Conservation (phyloP, 2,888 invertebrate species). For the Drosophila prostipennis region DNA sequence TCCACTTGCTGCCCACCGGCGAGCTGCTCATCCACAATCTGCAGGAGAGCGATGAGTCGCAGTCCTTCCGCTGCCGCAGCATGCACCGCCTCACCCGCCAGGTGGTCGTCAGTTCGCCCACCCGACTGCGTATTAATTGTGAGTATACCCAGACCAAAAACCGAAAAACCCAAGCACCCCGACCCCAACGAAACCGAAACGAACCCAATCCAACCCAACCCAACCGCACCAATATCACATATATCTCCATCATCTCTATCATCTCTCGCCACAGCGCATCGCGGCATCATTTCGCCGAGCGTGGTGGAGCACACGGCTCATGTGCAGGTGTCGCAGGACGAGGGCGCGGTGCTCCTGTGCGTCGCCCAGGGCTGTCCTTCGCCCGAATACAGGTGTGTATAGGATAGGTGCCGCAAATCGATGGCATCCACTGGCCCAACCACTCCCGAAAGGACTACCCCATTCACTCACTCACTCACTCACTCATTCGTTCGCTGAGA, state of each 20-base stretch:
- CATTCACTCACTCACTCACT: slow-evolving; percentile 18
- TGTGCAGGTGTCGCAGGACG: slow-evolving; percentile 89
- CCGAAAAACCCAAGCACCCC: slow-evolving; percentile 2
- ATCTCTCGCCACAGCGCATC: slow-evolving; percentile 86
- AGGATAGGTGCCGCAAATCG: slow-evolving; percentile 85
- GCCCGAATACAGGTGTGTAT: slow-evolving; percentile 90
- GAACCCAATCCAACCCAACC: slow-evolving; percentile 4
- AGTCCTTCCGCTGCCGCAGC: slow-evolving; percentile 89
- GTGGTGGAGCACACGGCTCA: slow-evolving; percentile 89
- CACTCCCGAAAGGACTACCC: slow-evolving; percentile 31
- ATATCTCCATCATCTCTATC: slow-evolving; percentile 46
- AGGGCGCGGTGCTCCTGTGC: slow-evolving; percentile 90
- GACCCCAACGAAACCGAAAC: no score
- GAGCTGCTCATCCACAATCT: slow-evolving; percentile 90
- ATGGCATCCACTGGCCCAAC: slow-evolving; percentile 42
- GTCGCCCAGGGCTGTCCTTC: slow-evolving; percentile 92
- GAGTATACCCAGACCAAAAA: slow-evolving; percentile 77
- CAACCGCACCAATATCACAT: slow-evolving; percentile 61
- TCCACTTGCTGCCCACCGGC: slow-evolving; percentile 90
- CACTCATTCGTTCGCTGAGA: slow-evolving; percentile 12
- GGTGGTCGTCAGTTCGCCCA: slow-evolving; percentile 88
- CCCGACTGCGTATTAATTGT: slow-evolving; percentile 89
- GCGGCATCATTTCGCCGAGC: slow-evolving; percentile 89
- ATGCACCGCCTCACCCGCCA: slow-evolving; percentile 90
- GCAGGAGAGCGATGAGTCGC: slow-evolving; percentile 90